Base-by-base conservation (phyloP, 1,140 invertebrate genomes). In the Hyles vespertilio region DNA sequence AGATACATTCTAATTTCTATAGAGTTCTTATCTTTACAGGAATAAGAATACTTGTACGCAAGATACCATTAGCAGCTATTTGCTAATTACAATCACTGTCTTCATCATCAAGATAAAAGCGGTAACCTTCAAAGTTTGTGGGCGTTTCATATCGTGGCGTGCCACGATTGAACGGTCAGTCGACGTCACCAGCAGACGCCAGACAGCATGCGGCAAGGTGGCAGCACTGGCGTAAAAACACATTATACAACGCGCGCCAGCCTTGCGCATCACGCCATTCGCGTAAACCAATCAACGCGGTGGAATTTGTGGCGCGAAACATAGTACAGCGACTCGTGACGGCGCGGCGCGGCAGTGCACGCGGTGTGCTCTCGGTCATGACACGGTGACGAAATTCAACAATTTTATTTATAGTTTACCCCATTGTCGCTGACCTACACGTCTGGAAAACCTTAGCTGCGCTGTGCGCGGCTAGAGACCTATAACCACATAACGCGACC, bases 181-280 rank as follows among this genome's bases (percentile, higher is more conserved):
- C 40, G 56, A 72, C 72, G 70, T 75, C 67, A 72, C 44, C 65
- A 48, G 3, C 45, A 33, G 56, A 52, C 67, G 58, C 48, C 7
- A 7, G 7, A 8, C 36, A 40, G 32, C 47, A 49, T 59, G 63
- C 56, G 55, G 56, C 59, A 46, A 63, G 74, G 63, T 57, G 75
- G 78, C 78, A 78, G 74, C 74, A 81, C 74, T 56, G 58, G 32
- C 65, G 67, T 52, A n/a, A 57, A 36, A 60, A 53, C 49, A 40
- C 46, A 32, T 6, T 55, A 47, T 22, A 11, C 33, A 50, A 11
- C 45, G 48, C 60, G 52, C 50, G 50, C 61, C 57, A 48, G 47
- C 50, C 33, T 56, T 59, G 51, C 52, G 56, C 65, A 80, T 79
- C 76, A 79, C 78, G 77, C 79, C 77, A 82, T 67, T n/a, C 51